Conservation (phyloP, 2,113 vertebrate species). For the Tupaia chinensis region DNA sequence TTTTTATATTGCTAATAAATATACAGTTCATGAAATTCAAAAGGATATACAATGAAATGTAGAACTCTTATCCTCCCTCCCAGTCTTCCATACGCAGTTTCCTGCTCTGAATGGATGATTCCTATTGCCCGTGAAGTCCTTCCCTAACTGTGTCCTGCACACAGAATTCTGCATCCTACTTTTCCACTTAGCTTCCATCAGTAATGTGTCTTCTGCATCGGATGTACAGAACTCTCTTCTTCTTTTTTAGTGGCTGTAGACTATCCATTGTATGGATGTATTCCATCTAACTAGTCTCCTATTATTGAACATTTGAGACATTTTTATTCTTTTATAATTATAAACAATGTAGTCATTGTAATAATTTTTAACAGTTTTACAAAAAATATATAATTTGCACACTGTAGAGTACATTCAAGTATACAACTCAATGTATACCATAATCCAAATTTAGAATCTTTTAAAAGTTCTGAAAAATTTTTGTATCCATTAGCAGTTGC, state of each 20-base stretch:
- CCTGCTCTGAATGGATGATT: neutral
- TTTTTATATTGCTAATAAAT: neutral
- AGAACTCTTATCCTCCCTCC: neutral
- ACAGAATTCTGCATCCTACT: neutral
- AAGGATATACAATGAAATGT: neutral
- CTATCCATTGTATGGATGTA: neutral
- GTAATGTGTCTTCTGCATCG: neutral
- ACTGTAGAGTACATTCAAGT: neutral
- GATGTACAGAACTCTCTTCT: neutral
- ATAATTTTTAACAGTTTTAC: conserved; percentile 24
- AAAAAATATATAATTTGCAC: conserved; percentile 27
- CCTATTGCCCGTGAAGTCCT: neutral
- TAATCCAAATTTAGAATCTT: conserved; percentile 33
- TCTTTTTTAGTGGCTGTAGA: neutral
- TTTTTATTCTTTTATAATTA: neutral
- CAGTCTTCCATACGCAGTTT: neutral
- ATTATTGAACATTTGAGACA: neutral
- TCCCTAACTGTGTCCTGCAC: fast-evolving
- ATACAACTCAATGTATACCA: neutral
- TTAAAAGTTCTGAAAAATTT: conserved; percentile 37
- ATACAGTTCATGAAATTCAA: neutral
- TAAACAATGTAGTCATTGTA: neutral
- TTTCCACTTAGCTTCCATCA: neutral
- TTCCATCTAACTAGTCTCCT: neutral
- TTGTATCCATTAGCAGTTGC: neutral